Conservation (phyloP, 2,797 vertebrate genomes). For the Halcyon chelicuti region DNA sequence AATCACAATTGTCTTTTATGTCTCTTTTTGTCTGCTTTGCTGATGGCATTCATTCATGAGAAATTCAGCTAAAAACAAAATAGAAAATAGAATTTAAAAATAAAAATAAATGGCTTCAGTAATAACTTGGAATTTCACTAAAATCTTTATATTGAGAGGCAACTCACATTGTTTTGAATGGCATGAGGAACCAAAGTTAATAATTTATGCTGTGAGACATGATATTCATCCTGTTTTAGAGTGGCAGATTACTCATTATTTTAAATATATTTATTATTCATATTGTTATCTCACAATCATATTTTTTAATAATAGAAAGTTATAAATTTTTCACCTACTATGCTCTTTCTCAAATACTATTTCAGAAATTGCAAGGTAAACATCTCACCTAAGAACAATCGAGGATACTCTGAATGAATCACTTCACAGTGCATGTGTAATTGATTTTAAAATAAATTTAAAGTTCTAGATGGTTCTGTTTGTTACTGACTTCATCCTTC, state of each 20-base stretch:
- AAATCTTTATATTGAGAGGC: not conserved
- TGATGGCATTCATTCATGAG: not conserved
- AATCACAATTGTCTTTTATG: not conserved
- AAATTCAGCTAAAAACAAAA: not conserved
- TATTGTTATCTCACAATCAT: not conserved
- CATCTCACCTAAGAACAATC: not conserved
- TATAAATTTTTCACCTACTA: not conserved
- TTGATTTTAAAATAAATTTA: not conserved
- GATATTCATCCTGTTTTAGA: not conserved
- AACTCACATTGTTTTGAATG: not conserved
- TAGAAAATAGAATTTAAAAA: not conserved
- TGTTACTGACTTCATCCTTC: not conserved
- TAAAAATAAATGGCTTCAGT: not conserved
- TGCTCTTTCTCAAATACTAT: not conserved
- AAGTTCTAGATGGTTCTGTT: not conserved
- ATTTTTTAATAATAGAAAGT: not conserved
- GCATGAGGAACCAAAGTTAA: not conserved
- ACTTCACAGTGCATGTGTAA: not conserved
- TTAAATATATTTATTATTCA: not conserved
- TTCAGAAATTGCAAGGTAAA: not conserved
- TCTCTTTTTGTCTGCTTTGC: not conserved
- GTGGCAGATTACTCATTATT: not conserved
- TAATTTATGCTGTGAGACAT: not conserved
- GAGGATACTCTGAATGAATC: not conserved
- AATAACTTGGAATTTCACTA: not conserved